Base-by-base conservation (phyloP, 2,888 invertebrate species). In the Oasisia sp. region DNA sequence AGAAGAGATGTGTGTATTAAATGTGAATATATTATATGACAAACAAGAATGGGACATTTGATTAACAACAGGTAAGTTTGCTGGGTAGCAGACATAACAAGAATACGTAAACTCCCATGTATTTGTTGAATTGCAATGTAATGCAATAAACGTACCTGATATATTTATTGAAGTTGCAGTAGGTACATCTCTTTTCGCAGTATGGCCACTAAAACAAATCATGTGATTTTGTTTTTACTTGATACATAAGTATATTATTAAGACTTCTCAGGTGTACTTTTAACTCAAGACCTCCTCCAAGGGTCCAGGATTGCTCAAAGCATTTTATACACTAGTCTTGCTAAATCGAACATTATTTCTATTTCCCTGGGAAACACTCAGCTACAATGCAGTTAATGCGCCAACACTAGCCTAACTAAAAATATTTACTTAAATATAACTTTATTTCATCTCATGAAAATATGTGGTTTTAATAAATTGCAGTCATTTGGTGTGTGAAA, bases 131-230 rank as follows among this genome's bases (percentile, higher is more conserved):
- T 90, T 90, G 44, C n/a, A 44, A 38, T 90, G 27, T 90, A 90
- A 14, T 90, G 19, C 44, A 90, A 27, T 12, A 14, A 19, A 45
- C 91, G 45, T 94, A 95, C 95, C 94, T 94, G 32, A 95, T 94
- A 91, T 96, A 96, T 93, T 96, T 96, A 93, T 96, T 96, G 93
- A 95, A 96, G 92, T 96, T 95, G 93, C 96, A 96, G 93, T 96
- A 96, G 32, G 95, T 94, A 92, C 96, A 96, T 93, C 95, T 93
- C 92, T 94, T 95, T 14, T 94, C 94, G 93, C 96, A 96, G 92
- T 95, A 96, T 32, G 96, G 96, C 95, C 95, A 96, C 95, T 96
- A 94, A 89, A 94, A 93, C 32, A 32, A 14, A 74, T 74, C 74
- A 74, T 74, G 74, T 27, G 19, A 74, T 74, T 74, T 74, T 74